These are phyloP conservation scores for Balearica regulorum DNA, from an alignment of 2,797 vertebrate genomes.

Conservation along the genomic window DNA sequence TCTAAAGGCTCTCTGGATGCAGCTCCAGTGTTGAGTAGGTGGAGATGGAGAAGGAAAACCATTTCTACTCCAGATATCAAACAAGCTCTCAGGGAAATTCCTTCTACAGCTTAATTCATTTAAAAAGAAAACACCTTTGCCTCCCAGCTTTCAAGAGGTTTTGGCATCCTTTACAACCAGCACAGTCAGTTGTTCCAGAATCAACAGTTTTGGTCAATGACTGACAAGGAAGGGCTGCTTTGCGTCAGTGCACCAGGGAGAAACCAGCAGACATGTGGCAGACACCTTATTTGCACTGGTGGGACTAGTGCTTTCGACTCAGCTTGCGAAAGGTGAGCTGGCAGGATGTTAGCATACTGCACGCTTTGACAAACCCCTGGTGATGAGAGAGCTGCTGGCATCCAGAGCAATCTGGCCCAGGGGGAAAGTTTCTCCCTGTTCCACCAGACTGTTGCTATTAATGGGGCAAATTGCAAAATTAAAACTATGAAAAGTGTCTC, in stretches of 20 bases:
- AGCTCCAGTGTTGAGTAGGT: background rate
- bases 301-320: constrained; percentile 4
- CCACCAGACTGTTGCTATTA: background rate
- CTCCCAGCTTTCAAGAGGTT: constrained; percentile 33
- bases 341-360: constrained; percentile 54
- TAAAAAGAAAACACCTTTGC: constrained; percentile 49
- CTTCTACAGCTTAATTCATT: constrained; percentile 42
- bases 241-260: constrained; percentile 30
- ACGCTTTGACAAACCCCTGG: constrained; percentile 4
- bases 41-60: background rate
- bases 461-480: constrained; percentile 14
- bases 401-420: background rate
- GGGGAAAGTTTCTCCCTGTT: background rate
- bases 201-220: constrained; percentile 55
- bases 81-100: constrained; percentile 34
- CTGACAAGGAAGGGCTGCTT: constrained; percentile 47
- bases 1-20: background rate
- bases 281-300: constrained; percentile 52
- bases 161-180: constrained; percentile 19
- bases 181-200: constrained; percentile 33
- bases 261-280: constrained; percentile 25
- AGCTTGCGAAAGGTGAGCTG: constrained; percentile 37
- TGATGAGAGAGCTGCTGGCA: constrained; percentile 47
- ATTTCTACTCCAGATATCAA: constrained; percentile 36
- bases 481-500: background rate